phyloP scores from a whole-genome alignment of 2,888 invertebrate species.

The Pachymerium ferrugineum region DNA sequence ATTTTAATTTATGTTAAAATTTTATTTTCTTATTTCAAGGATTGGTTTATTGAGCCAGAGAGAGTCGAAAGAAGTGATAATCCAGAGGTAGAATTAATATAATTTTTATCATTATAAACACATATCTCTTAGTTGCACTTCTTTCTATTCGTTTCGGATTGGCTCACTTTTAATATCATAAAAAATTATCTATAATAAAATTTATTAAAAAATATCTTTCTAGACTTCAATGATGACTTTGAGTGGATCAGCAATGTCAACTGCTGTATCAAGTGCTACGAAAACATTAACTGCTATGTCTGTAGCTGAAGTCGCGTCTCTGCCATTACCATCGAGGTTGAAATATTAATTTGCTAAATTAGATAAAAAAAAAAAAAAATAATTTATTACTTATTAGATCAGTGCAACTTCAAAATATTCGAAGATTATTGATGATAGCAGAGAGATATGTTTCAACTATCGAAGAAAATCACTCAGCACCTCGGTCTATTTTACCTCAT shows the following conservation, averaged over 20 bases:
- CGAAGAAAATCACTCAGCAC: conserved; percentile 48
- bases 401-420: conserved; percentile 47
- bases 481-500: conserved; percentile 50
- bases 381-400: conserved; percentile 40
- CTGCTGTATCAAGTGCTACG: conserved; percentile 47
- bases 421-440: conserved; percentile 49
- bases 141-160: neutral
- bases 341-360: neutral
- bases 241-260: conserved; percentile 45
- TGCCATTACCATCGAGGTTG: conserved; percentile 47
- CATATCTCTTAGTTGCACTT: conserved; percentile 9
- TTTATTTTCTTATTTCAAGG: conserved; percentile 30
- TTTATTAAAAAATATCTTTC: conserved; percentile 38
- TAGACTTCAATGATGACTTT: conserved; percentile 45
- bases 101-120: conserved; percentile 13
- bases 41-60: conserved; percentile 23
- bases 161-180: neutral
- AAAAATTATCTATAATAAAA: neutral
- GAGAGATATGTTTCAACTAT: conserved; percentile 50
- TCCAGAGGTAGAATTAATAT: conserved; percentile 27
- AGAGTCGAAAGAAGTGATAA: conserved; percentile 12
- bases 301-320: conserved; percentile 46
- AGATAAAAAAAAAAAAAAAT: too few relatives aligned
- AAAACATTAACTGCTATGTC: conserved; percentile 48
- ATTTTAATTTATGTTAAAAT: conserved; percentile 10